Evolutionary conservation across 2,888 invertebrate species (phyloP).

Genomic region (Bugula neritina): DNA sequence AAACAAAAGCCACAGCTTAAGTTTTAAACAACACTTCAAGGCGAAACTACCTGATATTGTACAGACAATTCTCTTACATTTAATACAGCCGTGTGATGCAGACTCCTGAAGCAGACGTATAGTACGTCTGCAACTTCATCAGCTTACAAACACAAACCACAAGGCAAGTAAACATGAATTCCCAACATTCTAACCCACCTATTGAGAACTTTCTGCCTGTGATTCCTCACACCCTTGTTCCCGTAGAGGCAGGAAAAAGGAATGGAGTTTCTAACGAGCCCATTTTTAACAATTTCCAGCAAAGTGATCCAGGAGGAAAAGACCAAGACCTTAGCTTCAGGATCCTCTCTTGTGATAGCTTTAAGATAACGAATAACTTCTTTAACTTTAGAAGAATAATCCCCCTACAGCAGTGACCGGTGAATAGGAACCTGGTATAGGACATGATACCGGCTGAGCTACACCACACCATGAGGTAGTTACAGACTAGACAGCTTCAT

Average conservation of each 20-base stretch:
- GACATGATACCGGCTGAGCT: too few species aligned
- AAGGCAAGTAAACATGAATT: neutral
- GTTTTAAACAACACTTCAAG: neutral
- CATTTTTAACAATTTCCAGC: slow-evolving; percentile 56
- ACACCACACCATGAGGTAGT: neutral
- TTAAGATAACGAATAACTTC: slow-evolving; percentile 61
- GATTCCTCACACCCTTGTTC: neutral
- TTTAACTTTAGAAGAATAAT: slow-evolving; percentile 67
- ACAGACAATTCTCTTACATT: too few species aligned
- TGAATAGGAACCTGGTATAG: too few species aligned
- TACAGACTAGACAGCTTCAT: neutral
- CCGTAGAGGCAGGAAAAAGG: slow-evolving; percentile 35
- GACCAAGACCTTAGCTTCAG: slow-evolving; percentile 64
- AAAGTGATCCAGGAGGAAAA: slow-evolving; percentile 62
- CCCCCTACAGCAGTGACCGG: slow-evolving; percentile 58
- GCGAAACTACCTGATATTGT: too few species aligned
- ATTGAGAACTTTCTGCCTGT: neutral
- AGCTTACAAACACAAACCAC: neutral
- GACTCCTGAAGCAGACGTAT: too few species aligned
- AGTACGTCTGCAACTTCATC: too few species aligned
- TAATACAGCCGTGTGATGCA: too few species aligned
- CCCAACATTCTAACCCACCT: neutral
- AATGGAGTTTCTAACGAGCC: slow-evolving; percentile 59
- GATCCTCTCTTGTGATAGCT: slow-evolving; percentile 57
- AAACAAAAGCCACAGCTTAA: neutral